Base-by-base conservation (phyloP, 2,888 invertebrate species). In the Ophioninae sp. region DNA sequence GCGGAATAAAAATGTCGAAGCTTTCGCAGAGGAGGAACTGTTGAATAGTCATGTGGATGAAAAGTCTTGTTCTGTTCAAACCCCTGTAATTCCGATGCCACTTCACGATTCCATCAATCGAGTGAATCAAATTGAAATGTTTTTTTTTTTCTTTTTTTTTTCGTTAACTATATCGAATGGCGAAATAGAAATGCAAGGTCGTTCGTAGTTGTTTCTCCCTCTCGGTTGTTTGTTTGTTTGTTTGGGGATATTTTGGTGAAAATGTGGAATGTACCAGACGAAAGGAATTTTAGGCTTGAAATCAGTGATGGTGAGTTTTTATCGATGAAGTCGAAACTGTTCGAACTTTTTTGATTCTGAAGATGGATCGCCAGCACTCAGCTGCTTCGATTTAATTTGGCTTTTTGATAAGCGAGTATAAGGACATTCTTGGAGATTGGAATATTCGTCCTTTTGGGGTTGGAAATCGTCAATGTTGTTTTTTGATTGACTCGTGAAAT, bases 41-140 rank as follows among this genome's bases (percentile, higher is more conserved):
- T 78, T 83, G 78, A 78, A 83, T 75, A 74, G 65, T 79, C 63
- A 79, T 82, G 17, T 58, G 41, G n/a, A 71, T 51, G 41, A 63
- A 64, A 65, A 59, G 63, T 69, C 39, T 64, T 64, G 17, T 37
- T 6, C 13, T 39, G 51, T 74, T 22, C 23, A 23, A 30, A 23
- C 17, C 64, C 61, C 41, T 30, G 10, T 44, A 23, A 39, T 17
- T 39, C 56, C 22, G 41, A 9, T 58, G 2, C 39, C n/a, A 10
- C 67, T 39, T 39, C 22, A 44, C 58, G 1, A 58, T 76, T 67
- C 56, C 39, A 22, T 59, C 8, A 76, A 23, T 67, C 39, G 59
- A 39, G 23, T 61, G 44, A 44, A 72, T 41, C 56, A 10, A 20
- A 41, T 73, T 20, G n/a, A 6, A 6, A 23, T 37, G 17, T 41